A percentile compares a stretch with the other conserved stretches of the same genome.
Conservation (phyloP, 2,113 vertebrate genomes). For the Varanus salvator region DNA sequence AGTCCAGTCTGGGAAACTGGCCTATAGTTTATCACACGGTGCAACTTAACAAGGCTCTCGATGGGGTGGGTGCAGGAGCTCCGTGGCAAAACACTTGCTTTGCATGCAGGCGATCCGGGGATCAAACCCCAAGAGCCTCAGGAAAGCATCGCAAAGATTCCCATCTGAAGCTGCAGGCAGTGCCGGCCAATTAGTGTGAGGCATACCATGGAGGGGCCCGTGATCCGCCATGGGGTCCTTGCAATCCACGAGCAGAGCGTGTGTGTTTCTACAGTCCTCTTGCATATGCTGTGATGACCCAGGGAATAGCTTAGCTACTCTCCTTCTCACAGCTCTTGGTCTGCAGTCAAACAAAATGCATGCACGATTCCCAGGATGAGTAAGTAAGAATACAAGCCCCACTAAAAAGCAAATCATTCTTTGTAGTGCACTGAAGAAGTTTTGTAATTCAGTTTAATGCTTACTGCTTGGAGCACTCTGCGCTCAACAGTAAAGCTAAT, state of each 20-base stretch:
- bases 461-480: slow-evolving; percentile 13
- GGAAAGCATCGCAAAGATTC: neutral
- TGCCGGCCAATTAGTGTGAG: neutral
- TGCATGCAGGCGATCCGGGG: neutral
- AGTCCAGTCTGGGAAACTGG: neutral
- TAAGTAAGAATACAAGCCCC: neutral
- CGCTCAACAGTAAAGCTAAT: slow-evolving; percentile 29
- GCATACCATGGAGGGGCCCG: neutral
- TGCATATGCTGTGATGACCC: neutral
- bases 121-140: neutral
- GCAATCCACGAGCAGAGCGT: neutral
- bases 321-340: neutral
- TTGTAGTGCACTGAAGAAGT: neutral
- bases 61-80: neutral
- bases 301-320: neutral
- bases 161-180: neutral
- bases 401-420: slow-evolving; percentile 9
- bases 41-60: neutral
- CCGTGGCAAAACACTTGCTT: neutral
- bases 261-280: neutral
- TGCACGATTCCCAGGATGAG: neutral
- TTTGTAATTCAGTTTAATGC: neutral
- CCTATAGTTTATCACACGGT: neutral
- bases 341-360: neutral
- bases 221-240: neutral